Percentiles rank a stretch among this genome's conserved stretches.
Evolutionary conservation across 1,140 invertebrate species (phyloP).

Genomic region (Drosophila ogumai): DNA sequence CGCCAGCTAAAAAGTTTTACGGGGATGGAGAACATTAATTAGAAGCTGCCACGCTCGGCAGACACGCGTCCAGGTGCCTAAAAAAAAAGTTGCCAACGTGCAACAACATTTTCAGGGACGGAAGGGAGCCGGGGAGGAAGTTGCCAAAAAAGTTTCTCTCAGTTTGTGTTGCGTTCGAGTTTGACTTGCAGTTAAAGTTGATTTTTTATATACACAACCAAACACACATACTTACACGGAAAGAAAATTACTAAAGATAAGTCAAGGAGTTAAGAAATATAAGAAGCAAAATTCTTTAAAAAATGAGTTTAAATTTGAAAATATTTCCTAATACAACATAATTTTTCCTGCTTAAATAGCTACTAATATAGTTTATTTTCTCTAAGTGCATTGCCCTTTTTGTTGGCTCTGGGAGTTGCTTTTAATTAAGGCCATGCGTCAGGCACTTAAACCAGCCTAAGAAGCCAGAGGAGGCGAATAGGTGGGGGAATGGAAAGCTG

Average conservation of each 20-base stretch:
- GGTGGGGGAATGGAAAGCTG: neutral
- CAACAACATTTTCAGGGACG: slow-evolving; percentile 61
- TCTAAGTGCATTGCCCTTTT: slow-evolving; percentile 1
- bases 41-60: slow-evolving; percentile 77
- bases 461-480: neutral
- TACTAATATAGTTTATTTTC: neutral
- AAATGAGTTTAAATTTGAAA: neutral
- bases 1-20: slow-evolving; percentile 51
- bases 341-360: neutral
- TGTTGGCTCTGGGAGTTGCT: slow-evolving; percentile 48
- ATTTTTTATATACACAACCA: slow-evolving; percentile 15
- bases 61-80: slow-evolving; percentile 60
- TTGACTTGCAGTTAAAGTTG: slow-evolving; percentile 58
- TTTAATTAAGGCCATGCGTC: slow-evolving; percentile 73
- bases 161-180: slow-evolving; percentile 60
- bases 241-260: neutral
- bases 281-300: no score
- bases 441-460: slow-evolving; percentile 45
- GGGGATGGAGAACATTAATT: slow-evolving; percentile 68
- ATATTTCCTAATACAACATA: neutral
- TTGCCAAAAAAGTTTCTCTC: slow-evolving; percentile 44
- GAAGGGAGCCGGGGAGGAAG: neutral
- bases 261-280: neutral
- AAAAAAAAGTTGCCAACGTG: slow-evolving; percentile 65
- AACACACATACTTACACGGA: slow-evolving; percentile 4